Conservation (phyloP, 1,140 invertebrate species). For the Hetaerina americana region DNA sequence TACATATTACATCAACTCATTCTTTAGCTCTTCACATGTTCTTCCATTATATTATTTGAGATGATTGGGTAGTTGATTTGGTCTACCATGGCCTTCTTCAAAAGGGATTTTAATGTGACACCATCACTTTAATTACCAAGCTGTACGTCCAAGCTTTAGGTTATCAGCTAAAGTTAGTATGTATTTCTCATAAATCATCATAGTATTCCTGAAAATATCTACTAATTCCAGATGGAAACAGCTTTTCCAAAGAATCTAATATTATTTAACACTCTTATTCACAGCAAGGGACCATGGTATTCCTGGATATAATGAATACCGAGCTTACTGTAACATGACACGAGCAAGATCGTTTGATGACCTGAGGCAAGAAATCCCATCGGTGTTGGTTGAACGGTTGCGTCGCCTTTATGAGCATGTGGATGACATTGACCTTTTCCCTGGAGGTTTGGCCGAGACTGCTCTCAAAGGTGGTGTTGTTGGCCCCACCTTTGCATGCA, state of each 20-base stretch:
- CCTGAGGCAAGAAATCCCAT: constrained; percentile 36
- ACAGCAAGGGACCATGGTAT: constrained; percentile 44
- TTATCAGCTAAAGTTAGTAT: too few species aligned
- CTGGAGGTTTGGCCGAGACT: constrained; percentile 38
- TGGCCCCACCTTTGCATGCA: constrained; percentile 42
- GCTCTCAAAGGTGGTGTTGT: constrained; percentile 36
- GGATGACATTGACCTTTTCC: constrained; percentile 43
- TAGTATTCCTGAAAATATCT: too few species aligned
- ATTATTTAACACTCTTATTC: too few species aligned
- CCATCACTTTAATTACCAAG: constrained; percentile 1
- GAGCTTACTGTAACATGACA: constrained; percentile 39
- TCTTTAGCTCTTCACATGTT: too few species aligned
- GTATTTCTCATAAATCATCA: too few species aligned
- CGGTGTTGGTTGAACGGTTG: constrained; percentile 26
- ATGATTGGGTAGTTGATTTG: too few species aligned
- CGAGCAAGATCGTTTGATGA: constrained; percentile 38
- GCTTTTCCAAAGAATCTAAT: too few species aligned
- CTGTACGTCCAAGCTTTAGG: background rate
- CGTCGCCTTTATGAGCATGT: constrained; percentile 31
- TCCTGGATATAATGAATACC: constrained; percentile 45
- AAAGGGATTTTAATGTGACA: too few species aligned
- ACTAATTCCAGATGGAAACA: too few species aligned
- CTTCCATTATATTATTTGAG: too few species aligned
- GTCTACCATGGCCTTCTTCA: too few species aligned
- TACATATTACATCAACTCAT: too few species aligned